Evolutionary conservation across 1,140 invertebrate genomes (phyloP).

Genomic region (Cydia amplana): DNA sequence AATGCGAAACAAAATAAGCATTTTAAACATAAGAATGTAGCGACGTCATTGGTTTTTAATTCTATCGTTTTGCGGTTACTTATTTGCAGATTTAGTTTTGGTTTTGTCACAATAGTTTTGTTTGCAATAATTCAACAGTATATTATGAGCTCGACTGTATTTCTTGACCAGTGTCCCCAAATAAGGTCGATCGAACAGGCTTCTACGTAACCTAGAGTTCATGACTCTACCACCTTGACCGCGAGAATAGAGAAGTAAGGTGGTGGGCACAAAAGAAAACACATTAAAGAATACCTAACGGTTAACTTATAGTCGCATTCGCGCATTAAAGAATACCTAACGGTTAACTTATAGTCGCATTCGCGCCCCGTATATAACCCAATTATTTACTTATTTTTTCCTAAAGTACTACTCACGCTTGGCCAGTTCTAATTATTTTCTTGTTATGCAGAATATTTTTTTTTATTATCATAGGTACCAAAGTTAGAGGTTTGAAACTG

Average conservation of each 20-base stretch:
- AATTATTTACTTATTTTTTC: too few species aligned
- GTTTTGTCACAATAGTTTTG: not conserved
- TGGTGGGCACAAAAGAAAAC: not conserved
- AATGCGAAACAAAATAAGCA: constrained; percentile 1
- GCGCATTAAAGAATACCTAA: too few species aligned
- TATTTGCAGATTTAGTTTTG: not conserved
- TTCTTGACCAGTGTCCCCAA: constrained; percentile 5
- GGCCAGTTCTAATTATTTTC: too few species aligned
- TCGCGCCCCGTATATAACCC: too few species aligned
- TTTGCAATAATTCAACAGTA: constrained; percentile 5
- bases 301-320: too few species aligned
- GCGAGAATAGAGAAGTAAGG: not conserved
- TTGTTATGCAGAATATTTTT: too few species aligned
- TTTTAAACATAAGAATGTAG: not conserved
- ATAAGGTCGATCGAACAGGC: constrained; percentile 14
- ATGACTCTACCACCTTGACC: not conserved
- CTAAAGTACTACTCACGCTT: too few species aligned
- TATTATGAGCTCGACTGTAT: constrained; percentile 1
- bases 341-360: too few species aligned
- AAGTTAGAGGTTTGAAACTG: too few species aligned
- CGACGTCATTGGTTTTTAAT: not conserved
- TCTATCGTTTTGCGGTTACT: not conserved
- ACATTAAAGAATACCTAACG: not conserved
- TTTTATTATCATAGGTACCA: too few species aligned
- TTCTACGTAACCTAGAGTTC: not conserved